Base-by-base conservation (phyloP, 2,113 vertebrate genomes). In the Paradisaea rubra region DNA sequence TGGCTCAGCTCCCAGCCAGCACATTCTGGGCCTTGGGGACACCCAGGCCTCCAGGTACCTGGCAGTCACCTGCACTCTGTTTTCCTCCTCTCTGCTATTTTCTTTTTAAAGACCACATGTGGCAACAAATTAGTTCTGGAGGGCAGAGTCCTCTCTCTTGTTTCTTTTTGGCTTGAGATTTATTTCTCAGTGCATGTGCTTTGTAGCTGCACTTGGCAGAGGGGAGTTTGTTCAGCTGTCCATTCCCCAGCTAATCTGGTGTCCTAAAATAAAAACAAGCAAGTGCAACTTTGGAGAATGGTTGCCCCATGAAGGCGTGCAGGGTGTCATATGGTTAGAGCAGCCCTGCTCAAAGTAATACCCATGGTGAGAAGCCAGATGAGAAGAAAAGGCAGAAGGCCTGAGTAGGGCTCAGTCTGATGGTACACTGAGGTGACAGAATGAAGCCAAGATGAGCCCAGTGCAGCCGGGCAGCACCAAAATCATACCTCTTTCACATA, bases 181-280 rank as follows among this genome's bases (percentile, higher is more conserved):
- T 86, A 35, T 77, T 82, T 93, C 94, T 93, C 50, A 14, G 82
- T 73, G 80, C 53, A 3, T 81, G 93, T 52, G 69, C 94, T 92
- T 81, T 72, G 79, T 92, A 95, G 88, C 88, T 66, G 53, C 85
- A 19, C 93, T 95, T 93, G 56, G 96, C 93, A 85, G 57, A 50
- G 63, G 28, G 37, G 78, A 82, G 88, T 97, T 97, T 97, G 93
- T 96, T 96, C 97, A 97, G 97, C 97, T 97, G 97, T 96, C 97
- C 91, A 22, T 95, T 96, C 96, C 85, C 86, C 84, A 80, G 65
- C 60, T 96, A 92, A 94, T 97, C 96, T 95, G 50, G 59, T 16
- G 44, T 96, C 96, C 95, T 95, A 94, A 97, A 97, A 95, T 95
- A 79, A 97, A 98, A 97, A 96, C 95, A 97, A 97, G 97, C 89